Conservation (phyloP, 2,888 invertebrate species). For the Pomacea canaliculata region DNA sequence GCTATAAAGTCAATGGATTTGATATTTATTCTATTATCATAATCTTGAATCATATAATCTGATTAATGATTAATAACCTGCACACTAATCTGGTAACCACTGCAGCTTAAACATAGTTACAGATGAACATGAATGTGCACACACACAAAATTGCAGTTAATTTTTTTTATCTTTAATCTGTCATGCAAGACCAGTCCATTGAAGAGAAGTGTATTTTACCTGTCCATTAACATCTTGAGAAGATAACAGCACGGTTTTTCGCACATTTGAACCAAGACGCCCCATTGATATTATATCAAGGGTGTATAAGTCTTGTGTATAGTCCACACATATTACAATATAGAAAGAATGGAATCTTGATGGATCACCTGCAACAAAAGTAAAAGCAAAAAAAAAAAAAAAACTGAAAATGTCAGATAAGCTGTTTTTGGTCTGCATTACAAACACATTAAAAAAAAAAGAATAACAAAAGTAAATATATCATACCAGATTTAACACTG, state of each 20-base stretch:
- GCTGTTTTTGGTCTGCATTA: no score
- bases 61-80: no score
- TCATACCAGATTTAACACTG: no score
- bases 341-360: conserved; percentile 83
- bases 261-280: conserved; percentile 82
- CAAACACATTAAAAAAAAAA: no score
- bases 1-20: no score
- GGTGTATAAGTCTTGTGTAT: conserved; percentile 71
- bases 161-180: background rate
- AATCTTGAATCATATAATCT: no score
- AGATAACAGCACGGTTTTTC: conserved; percentile 82
- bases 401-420: no score
- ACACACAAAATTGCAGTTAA: background rate
- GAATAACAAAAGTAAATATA: no score
- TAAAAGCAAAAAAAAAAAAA: background rate
- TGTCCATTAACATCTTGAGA: conserved; percentile 70
- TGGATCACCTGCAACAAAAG: conserved; percentile 80
- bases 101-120: no score
- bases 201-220: conserved; percentile 65
- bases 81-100: no score
- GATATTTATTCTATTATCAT: no score
- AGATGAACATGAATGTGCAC: no score
- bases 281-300: conserved; percentile 78
- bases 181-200: conserved; percentile 62
- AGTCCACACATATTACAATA: conserved; percentile 78